Evolutionary conservation across 2,888 invertebrate species (phyloP), one percentile per base, ranked within the genome.

Genomic region (Drosophila maculinotata): DNA sequence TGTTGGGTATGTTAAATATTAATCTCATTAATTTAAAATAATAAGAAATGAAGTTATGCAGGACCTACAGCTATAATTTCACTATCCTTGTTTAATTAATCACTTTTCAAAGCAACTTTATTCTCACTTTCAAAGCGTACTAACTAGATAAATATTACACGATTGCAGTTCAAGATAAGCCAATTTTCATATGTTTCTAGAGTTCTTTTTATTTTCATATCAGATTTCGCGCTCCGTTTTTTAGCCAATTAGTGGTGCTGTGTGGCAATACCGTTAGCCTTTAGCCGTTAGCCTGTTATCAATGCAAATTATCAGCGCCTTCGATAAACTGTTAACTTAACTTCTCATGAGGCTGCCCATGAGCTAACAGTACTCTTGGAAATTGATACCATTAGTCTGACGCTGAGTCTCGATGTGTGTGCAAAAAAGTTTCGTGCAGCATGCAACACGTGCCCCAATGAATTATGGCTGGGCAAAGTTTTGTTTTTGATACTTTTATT

Each of bases 401-500:
- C 25, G 9, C 56, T 30, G 25, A 10, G 47, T 23, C 7, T 14
- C n/a, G 8, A 17, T 8, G 64, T 30, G 31, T 30, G 44, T 45
- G 57, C 35, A 35, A 49, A 45, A 36, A 26, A 54, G 51, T 76
- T 76, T 85, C 81, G 85, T 84, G 85, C 79, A 63, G 82, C 81
- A 81, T 81, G 81, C 81, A 84, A 84, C 81, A 84, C 81, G 81
- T 82, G 85, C 77, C 77, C 52, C 69, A 68, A 74, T 79, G 84
- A 81, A 53, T 81, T 84, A 84, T 84, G 81, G 58, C 36, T 42
- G 54, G 57, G 54, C 68, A 67, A 72, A 76, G 70, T 64, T 64
- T 41, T 14, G 15, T 48, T 44, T 26, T 53, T 12, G 3, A 10
- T 39, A 8, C 23, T 7, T 26, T 42, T 23, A 33, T 39, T 23